Evolutionary conservation across 2,113 vertebrate genomes (phyloP), one percentile per base, ranked within the genome.

Genomic region (Thinocorus orbignyianus): DNA sequence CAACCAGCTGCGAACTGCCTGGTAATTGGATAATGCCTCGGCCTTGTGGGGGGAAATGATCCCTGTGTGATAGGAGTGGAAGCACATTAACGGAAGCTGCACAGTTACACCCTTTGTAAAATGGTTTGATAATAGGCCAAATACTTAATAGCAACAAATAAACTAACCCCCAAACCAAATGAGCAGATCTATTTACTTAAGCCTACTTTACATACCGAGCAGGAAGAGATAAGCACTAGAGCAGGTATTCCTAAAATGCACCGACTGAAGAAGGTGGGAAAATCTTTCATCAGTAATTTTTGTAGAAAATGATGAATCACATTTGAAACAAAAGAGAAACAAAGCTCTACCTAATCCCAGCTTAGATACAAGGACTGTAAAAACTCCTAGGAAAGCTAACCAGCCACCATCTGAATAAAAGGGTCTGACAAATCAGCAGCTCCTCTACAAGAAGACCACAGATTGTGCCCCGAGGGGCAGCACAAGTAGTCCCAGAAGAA

Each of bases 101-200:
- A 93, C 95, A 91, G 95, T 96, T 93, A 94, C 90, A 95, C 92
- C 69, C 95, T 96, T 94, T 74, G 72, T 71, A 88, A 90, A 94
- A 96, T 18, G 80, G 86, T 78, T 96, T 96, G 92, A 95, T 90
- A 96, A 90, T n/a, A 90, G 42, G 95, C 95, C 95, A 94, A 96
- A 96, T 81, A 88, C 13, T 91, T 88, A 90, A 85, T 3, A 86
- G 77, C 92, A 92, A 96, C 92, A 96, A 90, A 95, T 95, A 78
- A 96, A 96, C 90, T 86, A 94, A 93, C 76, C 95, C 72, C 80
- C 72, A 92, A 97, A 96, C 60, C 82, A 91, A 94, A 96, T 14
- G 17, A 92, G 77, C 22, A 23, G 42, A 69, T 86, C 83, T 91
- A 86, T 88, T 84, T 95, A 86, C 69, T 83, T 68, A 90, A 84